These are phyloP conservation scores for Xyrauchen texanus DNA, from an alignment of 2,113 vertebrate genomes.

Conservation along the genomic window DNA sequence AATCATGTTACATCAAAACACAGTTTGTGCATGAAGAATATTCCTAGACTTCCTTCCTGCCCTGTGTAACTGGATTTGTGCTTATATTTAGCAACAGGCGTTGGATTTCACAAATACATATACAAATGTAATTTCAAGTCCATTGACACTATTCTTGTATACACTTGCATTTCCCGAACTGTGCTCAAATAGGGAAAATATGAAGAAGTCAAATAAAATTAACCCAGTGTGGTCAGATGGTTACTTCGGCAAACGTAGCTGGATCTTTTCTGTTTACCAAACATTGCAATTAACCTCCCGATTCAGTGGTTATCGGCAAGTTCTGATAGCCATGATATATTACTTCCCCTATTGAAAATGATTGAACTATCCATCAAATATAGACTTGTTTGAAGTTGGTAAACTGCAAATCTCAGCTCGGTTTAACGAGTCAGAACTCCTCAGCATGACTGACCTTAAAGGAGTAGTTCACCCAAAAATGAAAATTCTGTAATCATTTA, in stretches of 20 bases:
- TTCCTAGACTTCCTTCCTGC: background rate
- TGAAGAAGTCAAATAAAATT: constrained; percentile 43
- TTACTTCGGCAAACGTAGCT: constrained; percentile 29
- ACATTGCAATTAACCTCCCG: constrained; percentile 48
- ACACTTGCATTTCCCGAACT: constrained; percentile 36
- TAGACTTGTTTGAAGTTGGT: constrained; percentile 61
- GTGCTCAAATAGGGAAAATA: constrained; percentile 39
- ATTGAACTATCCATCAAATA: constrained; percentile 63
- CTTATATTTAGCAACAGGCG: background rate
- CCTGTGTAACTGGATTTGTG: constrained; percentile 49
- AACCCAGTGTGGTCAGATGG: constrained; percentile 15
- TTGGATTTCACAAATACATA: constrained; percentile 34
- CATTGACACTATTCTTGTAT: constrained; percentile 40
- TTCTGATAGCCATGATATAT: constrained; percentile 56
- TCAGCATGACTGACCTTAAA: no score
- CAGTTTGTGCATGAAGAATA: background rate
- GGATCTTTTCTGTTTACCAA: constrained; percentile 56
- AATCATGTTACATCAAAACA: constrained; percentile 10
- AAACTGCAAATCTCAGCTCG: constrained; percentile 47
- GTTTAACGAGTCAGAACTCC: no score
- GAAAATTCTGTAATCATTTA: no score
- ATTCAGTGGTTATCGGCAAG: constrained; percentile 55
- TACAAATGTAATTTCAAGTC: constrained; percentile 46
- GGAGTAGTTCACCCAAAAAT: no score
- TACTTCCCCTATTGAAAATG: constrained; percentile 54